Evolutionary conservation across 2,888 invertebrate genomes (phyloP).

Genomic region (Rotaria socialis): DNA sequence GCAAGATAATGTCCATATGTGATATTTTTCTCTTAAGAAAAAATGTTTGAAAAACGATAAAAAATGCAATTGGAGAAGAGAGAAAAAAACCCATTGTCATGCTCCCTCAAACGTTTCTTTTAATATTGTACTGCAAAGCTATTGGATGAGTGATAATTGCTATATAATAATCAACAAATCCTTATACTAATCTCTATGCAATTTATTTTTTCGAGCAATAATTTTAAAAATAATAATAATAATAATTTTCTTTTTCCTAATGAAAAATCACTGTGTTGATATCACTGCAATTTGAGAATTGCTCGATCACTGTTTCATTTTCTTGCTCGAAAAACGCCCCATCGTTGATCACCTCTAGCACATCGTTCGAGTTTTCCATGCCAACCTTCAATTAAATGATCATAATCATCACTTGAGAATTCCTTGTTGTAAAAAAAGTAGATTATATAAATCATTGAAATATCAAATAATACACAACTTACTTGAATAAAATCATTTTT

Average conservation of each 20-base stretch:
- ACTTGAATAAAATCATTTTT: slow-evolving; percentile 60
- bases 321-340: slow-evolving; percentile 39
- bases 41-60: too few species aligned
- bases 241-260: background rate
- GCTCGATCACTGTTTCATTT: background rate
- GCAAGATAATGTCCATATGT: too few species aligned
- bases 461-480: too few species aligned
- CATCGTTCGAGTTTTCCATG: slow-evolving; percentile 38
- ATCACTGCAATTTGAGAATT: background rate
- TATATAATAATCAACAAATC: too few species aligned
- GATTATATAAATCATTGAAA: too few species aligned
- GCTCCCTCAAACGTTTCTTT: too few species aligned
- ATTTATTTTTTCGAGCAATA: background rate
- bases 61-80: too few species aligned
- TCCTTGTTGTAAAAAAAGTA: background rate
- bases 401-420: slow-evolving; percentile 32
- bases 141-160: too few species aligned
- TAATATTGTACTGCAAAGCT: too few species aligned
- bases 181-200: background rate
- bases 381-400: slow-evolving; percentile 45
- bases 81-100: too few species aligned
- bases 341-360: slow-evolving; percentile 43
- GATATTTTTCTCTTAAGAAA: too few species aligned
- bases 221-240: background rate
- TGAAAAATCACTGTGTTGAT: background rate